Evolutionary conservation across 2,888 invertebrate species (phyloP).

Genomic region (Augochlorella aurata): DNA sequence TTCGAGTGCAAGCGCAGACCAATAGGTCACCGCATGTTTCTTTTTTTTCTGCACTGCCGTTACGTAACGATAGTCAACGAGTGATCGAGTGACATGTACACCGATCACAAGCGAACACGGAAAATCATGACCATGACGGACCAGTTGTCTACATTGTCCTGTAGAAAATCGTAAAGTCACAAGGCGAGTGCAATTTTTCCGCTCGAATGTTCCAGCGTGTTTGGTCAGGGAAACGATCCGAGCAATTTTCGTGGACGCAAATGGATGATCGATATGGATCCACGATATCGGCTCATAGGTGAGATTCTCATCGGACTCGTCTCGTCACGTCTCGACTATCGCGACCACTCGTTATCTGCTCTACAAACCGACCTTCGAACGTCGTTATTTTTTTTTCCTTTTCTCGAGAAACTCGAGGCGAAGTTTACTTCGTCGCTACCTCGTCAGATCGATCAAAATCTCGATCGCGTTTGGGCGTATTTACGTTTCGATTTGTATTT

Average conservation of each 20-base stretch:
- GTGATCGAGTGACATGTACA: too few relatives aligned
- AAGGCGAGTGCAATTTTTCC: background rate
- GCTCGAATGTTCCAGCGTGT: too few relatives aligned
- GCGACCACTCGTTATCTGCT: conserved; percentile 52
- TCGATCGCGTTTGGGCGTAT: conserved; percentile 2
- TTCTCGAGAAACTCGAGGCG: background rate
- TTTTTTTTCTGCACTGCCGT: too few relatives aligned
- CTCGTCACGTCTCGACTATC: conserved; percentile 59
- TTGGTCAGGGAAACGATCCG: too few relatives aligned
- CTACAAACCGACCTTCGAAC: conserved; percentile 56
- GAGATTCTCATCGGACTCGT: conserved; percentile 40
- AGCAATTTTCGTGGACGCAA: background rate
- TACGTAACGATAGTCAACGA: too few relatives aligned
- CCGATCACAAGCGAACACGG: too few relatives aligned
- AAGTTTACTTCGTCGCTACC: background rate
- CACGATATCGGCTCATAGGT: conserved; percentile 23
- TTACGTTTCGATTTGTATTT: conserved; percentile 8
- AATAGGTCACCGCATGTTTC: too few relatives aligned
- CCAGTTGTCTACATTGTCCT: too few relatives aligned
- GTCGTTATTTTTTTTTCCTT: conserved; percentile 16
- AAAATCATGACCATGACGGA: too few relatives aligned
- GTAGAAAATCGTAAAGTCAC: too few relatives aligned
- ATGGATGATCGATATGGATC: conserved; percentile 1
- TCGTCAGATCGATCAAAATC: background rate
- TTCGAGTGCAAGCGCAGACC: too few relatives aligned